A percentile compares a stretch with the other conserved stretches of the same genome.
phyloP scores from a whole-genome alignment of 2,888 invertebrate species.

The Nysson spinosus region DNA sequence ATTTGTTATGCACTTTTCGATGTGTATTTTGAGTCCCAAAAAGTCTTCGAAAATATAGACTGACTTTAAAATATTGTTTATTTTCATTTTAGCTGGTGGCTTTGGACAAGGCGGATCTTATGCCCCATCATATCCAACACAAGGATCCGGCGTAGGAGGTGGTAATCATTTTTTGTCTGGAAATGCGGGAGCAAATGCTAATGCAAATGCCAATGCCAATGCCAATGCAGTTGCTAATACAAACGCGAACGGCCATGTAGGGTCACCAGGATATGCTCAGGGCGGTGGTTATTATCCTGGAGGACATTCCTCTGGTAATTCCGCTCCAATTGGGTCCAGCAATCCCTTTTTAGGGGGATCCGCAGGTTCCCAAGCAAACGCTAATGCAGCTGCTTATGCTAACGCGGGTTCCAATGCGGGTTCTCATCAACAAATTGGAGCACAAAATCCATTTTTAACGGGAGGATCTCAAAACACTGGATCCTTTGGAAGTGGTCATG shows the following conservation, averaged over 20 bases:
- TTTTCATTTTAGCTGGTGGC: background rate
- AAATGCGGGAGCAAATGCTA: conserved; percentile 23
- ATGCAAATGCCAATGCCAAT: conserved; percentile 31
- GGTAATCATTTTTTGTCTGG: conserved; percentile 34
- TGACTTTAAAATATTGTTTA: background rate
- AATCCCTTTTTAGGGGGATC: conserved; percentile 18
- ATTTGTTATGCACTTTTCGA: no score
- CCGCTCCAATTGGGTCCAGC: background rate
- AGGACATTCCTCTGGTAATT: no score
- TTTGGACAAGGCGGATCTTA: background rate
- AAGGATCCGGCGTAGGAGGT: background rate
- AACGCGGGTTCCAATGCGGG: conserved; percentile 20
- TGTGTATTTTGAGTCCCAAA: no score
- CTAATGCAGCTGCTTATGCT: conserved; percentile 32
- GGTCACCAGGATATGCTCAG: background rate
- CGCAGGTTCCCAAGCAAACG: conserved; percentile 23
- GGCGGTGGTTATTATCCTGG: background rate
- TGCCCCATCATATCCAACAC: background rate
- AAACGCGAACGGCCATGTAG: conserved; percentile 15
- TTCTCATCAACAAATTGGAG: background rate
- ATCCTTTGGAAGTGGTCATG: background rate
- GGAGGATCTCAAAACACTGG: conserved; percentile 5
- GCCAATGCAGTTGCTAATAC: conserved; percentile 42
- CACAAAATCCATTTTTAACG: conserved; percentile 26
- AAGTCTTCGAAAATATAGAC: no score